Base-by-base conservation (phyloP, 2,888 invertebrate species). In the Oscheius sp. region DNA sequence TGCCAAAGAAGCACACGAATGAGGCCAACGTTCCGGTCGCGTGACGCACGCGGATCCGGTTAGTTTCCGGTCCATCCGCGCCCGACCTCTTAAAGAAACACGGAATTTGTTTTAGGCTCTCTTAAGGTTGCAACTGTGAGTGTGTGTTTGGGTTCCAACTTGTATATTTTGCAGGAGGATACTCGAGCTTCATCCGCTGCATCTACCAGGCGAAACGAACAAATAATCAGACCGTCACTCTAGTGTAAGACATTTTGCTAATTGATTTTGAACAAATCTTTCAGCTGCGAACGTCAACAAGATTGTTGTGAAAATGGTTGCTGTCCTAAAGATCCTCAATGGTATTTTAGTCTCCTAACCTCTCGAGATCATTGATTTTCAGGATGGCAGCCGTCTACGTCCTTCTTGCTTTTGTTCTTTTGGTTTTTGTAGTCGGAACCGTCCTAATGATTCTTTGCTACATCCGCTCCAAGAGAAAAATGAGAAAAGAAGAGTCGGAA, bases 261-360 rank as follows among this genome's bases (percentile, higher is more conserved):
- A 21, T 51, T n/a, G 32, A 35, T 7, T 29, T 48, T 13, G 21
- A 33, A 13, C 4, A 13, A 63, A 37, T 9, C 42, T 33, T 82
- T 62, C 57, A 83, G 83, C 32, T 88, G 88, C 74, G 87, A 88
- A 73, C 82, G 88, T 75, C 79, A 80, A 63, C 85, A 83, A 57
- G 87, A 85, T 35, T 88, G 88, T 71, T 88, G 88, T 75, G 74
- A 79, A 59, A 77, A 84, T 53, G 87, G 88, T 42, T 88, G 88
- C 71, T 88, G 88, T 78, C 88, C 88, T n/a, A 88, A 88, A 70
- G 88, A 88, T 79, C 87, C 87, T 66, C 87, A 86, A 75, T 88
- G 88, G 87, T 87, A 42, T 42, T 73, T 76, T 51, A 21, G 21
- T 47, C 21, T 37, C 32, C 35, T 33, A 32, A 33, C 32, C 11